phyloP scores from a whole-genome alignment of 2,113 vertebrate genomes.

The Aegotheles bennettii region DNA sequence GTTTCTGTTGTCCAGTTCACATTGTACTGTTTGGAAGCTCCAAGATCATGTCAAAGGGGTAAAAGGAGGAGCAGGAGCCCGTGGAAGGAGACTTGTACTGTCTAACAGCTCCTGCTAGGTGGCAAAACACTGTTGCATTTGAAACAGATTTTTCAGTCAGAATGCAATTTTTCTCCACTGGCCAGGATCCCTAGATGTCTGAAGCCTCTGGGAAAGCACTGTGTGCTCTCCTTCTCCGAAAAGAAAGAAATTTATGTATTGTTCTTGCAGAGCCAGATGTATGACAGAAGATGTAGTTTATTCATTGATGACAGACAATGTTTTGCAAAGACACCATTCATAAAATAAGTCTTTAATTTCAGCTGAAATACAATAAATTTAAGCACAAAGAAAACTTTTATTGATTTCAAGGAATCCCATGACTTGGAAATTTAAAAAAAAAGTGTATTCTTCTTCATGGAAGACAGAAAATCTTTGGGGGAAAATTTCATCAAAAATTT shows the following conservation, averaged over 20 bases:
- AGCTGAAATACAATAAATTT: background rate
- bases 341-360: background rate
- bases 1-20: background rate
- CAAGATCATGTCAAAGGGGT: background rate
- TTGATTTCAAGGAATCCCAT: background rate
- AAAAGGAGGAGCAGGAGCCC: background rate
- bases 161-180: background rate
- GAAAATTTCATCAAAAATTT: background rate
- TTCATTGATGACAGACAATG: background rate
- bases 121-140: background rate
- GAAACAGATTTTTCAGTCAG: background rate
- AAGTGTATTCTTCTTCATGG: background rate
- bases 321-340: background rate
- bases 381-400: background rate
- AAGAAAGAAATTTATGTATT: background rate
- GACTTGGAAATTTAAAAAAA: background rate
- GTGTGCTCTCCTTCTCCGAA: background rate
- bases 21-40: background rate
- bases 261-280: background rate
- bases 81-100: background rate
- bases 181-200: background rate
- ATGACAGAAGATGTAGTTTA: background rate
- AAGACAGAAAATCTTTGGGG: background rate
- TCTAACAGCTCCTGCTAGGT: background rate
- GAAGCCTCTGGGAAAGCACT: background rate